Conservation (phyloP, 1,140 invertebrate genomes). For the Steinernema feltiae region DNA sequence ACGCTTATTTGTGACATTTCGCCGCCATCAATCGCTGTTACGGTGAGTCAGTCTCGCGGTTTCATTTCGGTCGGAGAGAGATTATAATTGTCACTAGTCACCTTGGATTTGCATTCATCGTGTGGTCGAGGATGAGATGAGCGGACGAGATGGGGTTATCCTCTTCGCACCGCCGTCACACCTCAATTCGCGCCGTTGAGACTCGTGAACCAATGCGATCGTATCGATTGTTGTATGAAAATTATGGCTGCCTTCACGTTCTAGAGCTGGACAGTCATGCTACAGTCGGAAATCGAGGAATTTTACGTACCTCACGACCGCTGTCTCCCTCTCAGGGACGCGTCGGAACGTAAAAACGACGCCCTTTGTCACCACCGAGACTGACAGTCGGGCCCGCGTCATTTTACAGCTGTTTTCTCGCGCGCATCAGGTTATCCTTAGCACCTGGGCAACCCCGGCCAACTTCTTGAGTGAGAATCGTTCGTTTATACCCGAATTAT, state of each 20-base stretch:
- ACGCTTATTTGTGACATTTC: constrained; percentile 6
- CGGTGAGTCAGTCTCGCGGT: not conserved
- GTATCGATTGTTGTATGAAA: no score
- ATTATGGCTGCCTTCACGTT: no score
- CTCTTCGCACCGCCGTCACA: not conserved
- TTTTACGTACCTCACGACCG: no score
- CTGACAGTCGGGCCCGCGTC: not conserved
- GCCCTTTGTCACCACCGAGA: not conserved
- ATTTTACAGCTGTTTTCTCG: constrained; percentile 3
- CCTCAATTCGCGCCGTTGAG: not conserved
- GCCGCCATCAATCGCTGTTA: not conserved
- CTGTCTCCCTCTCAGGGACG: not conserved
- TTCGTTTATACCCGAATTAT: not conserved
- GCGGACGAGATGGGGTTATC: no score
- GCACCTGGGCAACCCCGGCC: not conserved
- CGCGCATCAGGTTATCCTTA: not conserved
- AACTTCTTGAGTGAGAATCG: not conserved
- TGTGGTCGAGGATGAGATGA: no score
- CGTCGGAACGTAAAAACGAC: not conserved
- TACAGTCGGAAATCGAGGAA: no score
- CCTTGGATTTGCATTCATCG: no score
- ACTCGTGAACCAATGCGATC: not conserved
- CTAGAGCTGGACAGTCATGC: no score
- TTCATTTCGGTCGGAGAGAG: not conserved
- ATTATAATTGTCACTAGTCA: constrained; percentile 10